Conservation (phyloP, 2,113 vertebrate genomes). For the Petrocephalus zakoni region DNA sequence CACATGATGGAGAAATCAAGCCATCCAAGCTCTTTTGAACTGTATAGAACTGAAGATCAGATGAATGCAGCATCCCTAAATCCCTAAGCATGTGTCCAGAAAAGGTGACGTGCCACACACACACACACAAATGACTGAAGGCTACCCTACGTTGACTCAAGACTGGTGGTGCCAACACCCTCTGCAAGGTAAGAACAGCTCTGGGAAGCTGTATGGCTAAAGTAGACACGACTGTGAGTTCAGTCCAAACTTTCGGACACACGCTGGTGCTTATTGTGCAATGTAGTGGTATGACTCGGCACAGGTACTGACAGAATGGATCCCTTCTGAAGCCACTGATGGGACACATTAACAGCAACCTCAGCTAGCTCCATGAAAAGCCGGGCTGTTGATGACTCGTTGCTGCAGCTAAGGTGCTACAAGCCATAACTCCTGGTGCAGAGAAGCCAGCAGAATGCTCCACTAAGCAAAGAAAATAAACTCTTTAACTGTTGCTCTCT, state of each 20-base stretch:
- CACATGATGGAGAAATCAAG: neutral
- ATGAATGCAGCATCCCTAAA: neutral
- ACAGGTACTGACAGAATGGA: neutral
- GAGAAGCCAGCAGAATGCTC: neutral
- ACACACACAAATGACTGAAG: neutral
- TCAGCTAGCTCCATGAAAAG: neutral
- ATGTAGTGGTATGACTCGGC: neutral
- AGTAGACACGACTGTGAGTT: neutral
- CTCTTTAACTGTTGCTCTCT: neutral
- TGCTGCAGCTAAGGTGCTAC: neutral
- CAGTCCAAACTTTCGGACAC: neutral
- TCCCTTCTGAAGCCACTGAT: neutral
- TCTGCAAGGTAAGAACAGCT: neutral
- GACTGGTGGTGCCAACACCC: neutral
- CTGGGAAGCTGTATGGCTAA: neutral
- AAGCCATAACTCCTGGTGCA: neutral
- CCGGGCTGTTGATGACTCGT: neutral
- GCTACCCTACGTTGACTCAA: neutral
- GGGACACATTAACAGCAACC: neutral
- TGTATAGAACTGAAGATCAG: neutral
- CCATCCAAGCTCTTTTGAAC: neutral
- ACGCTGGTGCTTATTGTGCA: neutral
- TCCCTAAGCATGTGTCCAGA: neutral
- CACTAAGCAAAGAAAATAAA: neutral
- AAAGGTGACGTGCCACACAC: neutral